Evolutionary conservation across 64 coral and sea anemone genomes (phyloP), one percentile per base, ranked within the genome.

Genomic region (Porites australiensis): DNA sequence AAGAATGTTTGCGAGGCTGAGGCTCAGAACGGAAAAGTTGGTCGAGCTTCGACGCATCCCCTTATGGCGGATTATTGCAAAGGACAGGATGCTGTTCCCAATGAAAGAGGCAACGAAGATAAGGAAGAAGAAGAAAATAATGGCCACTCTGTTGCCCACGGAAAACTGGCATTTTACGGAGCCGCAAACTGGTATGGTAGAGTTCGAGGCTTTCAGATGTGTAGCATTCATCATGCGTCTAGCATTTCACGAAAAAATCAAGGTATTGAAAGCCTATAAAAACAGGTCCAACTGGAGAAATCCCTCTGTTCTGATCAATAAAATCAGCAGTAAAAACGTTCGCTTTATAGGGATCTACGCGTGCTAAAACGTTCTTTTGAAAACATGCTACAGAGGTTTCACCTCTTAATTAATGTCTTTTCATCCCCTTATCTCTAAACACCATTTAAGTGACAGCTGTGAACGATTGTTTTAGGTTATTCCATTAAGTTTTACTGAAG

Each of bases 1-100:
- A 12, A 97, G 81, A 23, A 97, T 67, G 16, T 97, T 93, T 0
- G 95, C 95, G 5, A 97, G 87, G 50, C 92, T 91, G 4, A 97
- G 88, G 12, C 94, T 97, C 44, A 97, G 86, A 23, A 97, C 77
- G 45, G 95, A 97, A 18, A 94, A 97, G 82, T 97, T 97, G 9
- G 95, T 97, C 3, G 86, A 90, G 82, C 90, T 97, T 6, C 70
- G 62, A 48, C 92, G 79, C 8, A 97, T 75, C 1, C 54, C 50
- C 16, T 52, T 58, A 54, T 88, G 80, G 58, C 79, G 93, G 37
- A 87, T 50, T 49, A 97, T 97, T 16, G 87, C 67, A 61, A 86
- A 50, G 27, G 89, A 94, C 8, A 97, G 89, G 13, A 91, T 14
- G 13, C 74, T 73, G 55, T 97, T 97, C 3, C 95, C 95, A 48